Percentiles rank a stretch among this genome's conserved stretches.
Evolutionary conservation across 1,140 invertebrate species (phyloP).

Genomic region (Belonocnema kinseyi): DNA sequence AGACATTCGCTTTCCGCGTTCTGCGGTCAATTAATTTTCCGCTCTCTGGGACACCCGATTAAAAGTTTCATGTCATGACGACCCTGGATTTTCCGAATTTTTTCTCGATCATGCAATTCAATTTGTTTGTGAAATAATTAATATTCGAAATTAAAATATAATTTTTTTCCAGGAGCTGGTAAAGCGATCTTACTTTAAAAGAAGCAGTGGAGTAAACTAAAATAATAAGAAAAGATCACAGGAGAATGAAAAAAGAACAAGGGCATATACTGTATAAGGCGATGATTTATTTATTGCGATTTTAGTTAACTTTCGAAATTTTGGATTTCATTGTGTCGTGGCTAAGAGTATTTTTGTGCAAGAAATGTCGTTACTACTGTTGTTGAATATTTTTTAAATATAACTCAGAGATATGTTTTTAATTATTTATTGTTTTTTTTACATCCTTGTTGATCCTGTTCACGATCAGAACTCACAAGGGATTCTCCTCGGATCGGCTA

Average conservation of each 20-base stretch:
- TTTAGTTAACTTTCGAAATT: neutral
- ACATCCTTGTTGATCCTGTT: neutral
- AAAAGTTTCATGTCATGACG: neutral
- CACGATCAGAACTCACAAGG: too few species aligned
- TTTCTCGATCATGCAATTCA: neutral
- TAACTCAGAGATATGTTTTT: neutral
- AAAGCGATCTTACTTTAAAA: neutral
- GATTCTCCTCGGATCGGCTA: too few species aligned
- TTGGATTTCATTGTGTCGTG: neutral
- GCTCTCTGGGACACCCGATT: neutral
- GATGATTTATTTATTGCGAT: conserved; percentile 13
- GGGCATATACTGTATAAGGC: neutral
- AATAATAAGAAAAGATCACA: neutral
- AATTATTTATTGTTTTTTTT: neutral
- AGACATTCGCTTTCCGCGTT: neutral
- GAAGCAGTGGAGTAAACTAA: neutral
- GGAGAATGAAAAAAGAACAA: neutral
- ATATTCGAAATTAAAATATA: neutral
- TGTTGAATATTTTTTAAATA: conserved; percentile 24
- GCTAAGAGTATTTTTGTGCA: neutral
- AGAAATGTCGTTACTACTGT: neutral
- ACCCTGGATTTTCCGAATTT: neutral
- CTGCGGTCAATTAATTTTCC: conserved; percentile 1
- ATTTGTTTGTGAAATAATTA: neutral
- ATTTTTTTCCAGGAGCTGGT: neutral